Evolutionary conservation across 2,888 invertebrate genomes (phyloP).

Genomic region (Melanostoma mellinum): DNA sequence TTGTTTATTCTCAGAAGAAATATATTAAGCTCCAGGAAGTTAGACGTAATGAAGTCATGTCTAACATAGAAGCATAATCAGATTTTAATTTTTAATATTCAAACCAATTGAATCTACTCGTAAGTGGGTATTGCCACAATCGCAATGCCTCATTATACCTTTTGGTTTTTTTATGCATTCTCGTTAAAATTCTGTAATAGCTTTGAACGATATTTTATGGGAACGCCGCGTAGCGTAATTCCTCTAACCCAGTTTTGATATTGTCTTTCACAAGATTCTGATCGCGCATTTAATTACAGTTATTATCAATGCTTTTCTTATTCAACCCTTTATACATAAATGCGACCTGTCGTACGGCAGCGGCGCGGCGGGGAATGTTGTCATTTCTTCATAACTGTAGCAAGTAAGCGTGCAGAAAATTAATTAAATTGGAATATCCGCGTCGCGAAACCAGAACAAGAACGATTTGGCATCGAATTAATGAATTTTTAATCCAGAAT

Average conservation of each 20-base stretch:
- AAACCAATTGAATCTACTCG: too few species aligned
- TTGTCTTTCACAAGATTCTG: background rate
- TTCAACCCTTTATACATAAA: background rate
- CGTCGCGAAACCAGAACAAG: constrained; percentile 17
- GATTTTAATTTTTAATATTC: too few species aligned
- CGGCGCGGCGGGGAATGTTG: background rate
- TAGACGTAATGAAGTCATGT: too few species aligned
- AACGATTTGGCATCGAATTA: constrained; percentile 17
- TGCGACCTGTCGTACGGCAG: constrained; percentile 1
- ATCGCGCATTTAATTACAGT: constrained; percentile 30
- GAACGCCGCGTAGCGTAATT: background rate
- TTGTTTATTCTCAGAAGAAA: too few species aligned
- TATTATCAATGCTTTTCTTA: background rate
- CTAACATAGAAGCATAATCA: too few species aligned
- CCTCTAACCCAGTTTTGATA: constrained; percentile 26
- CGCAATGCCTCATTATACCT: too few species aligned
- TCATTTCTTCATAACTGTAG: constrained; percentile 30
- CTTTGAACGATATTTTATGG: background rate
- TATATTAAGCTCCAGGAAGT: too few species aligned
- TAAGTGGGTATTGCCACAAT: too few species aligned
- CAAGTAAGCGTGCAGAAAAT: constrained; percentile 52
- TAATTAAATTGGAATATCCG: constrained; percentile 32
- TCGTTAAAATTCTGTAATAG: too few species aligned
- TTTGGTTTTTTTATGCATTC: too few species aligned
- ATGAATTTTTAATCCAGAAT: constrained; percentile 43